Conservation (phyloP, 1,140 invertebrate species). For the Cepaea nemoralis region DNA sequence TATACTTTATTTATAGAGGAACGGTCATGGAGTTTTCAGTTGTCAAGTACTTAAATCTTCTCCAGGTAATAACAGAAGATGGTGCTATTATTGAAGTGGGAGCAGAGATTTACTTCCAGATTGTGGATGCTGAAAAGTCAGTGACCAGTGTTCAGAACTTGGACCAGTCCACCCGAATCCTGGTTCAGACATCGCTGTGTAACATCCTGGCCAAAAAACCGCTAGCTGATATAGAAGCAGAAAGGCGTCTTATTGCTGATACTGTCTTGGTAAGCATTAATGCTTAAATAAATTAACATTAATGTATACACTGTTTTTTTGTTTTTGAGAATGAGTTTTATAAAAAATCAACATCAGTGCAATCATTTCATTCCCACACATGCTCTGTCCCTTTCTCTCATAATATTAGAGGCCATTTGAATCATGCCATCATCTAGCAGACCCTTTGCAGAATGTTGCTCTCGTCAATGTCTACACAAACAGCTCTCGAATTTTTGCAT, state of each 20-base stretch:
- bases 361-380: no score
- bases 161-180: constrained; percentile 58
- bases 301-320: not conserved
- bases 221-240: constrained; percentile 58
- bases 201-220: constrained; percentile 55
- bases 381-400: no score
- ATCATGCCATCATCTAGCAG: no score
- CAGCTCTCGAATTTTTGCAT: no score
- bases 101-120: constrained; percentile 64
- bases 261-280: constrained; percentile 56
- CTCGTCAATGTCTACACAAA: no score
- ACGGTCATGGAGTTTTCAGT: no score
- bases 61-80: constrained; percentile 62
- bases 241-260: constrained; percentile 50
- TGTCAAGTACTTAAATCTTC: no score
- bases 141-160: constrained; percentile 63
- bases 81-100: constrained; percentile 65
- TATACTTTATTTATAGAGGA: no score
- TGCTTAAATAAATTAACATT: no score
- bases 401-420: no score
- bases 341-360: no score
- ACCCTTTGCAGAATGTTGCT: no score
- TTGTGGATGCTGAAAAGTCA: constrained; percentile 56
- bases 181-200: constrained; percentile 58
- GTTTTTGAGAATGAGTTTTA: not conserved